Conservation (phyloP, 2,113 vertebrate species). For the Perccottus glenii region DNA sequence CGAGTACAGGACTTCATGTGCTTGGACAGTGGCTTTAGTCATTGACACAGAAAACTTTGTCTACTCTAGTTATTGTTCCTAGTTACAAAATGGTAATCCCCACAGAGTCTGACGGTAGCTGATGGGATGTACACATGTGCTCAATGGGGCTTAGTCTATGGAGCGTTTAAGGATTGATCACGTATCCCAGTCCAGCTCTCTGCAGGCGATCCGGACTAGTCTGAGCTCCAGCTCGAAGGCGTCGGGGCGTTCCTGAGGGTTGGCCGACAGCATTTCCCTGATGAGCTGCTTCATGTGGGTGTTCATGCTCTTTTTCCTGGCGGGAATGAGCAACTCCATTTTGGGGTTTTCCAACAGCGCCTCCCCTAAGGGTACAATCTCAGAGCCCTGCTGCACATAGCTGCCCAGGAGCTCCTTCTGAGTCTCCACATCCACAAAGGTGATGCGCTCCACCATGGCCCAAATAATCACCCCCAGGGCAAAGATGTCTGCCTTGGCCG, state of each 20-base stretch:
- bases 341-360: conserved; percentile 96
- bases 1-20: conserved; percentile 30
- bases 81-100: conserved; percentile 17
- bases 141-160: conserved; percentile 23
- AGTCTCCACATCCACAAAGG: conserved; percentile 92
- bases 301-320: conserved; percentile 95
- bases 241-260: conserved; percentile 94
- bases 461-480: conserved; percentile 96
- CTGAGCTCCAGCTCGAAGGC: conserved; percentile 96
- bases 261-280: conserved; percentile 95
- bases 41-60: conserved; percentile 23
- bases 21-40: conserved; percentile 38
- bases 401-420: conserved; percentile 95
- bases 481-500: conserved; percentile 97
- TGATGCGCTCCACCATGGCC: conserved; percentile 98
- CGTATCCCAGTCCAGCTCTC: conserved; percentile 96
- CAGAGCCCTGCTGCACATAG: conserved; percentile 90
- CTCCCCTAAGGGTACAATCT: conserved; percentile 93
- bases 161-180: conserved; percentile 70
- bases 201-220: conserved; percentile 95
- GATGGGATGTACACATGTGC: conserved; percentile 40
- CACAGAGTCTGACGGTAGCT: conserved; percentile 25
- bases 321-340: conserved; percentile 95
- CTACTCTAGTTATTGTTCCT: conserved; percentile 30
- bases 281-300: conserved; percentile 92